Conservation (phyloP, 2,113 vertebrate species). For the Nothocercus nigrocapillus region DNA sequence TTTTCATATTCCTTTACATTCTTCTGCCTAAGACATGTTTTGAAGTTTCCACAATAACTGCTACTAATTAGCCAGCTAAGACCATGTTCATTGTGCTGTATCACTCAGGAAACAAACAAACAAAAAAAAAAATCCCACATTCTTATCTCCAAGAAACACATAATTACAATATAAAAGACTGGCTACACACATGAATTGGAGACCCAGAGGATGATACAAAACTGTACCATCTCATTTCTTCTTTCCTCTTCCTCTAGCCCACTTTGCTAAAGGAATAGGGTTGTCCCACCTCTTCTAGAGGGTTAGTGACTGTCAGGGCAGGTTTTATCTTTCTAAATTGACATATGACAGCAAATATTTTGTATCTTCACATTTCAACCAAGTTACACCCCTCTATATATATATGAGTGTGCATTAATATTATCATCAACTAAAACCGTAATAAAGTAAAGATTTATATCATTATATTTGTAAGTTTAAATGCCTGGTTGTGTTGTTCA, state of each 20-base stretch:
- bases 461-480: neutral
- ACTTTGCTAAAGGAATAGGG: neutral
- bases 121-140: neutral
- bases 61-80: neutral
- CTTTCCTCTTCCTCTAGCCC: neutral
- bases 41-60: neutral
- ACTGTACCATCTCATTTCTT: neutral
- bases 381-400: neutral
- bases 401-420: neutral
- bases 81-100: neutral
- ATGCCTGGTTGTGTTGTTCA: neutral
- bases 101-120: neutral
- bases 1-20: neutral
- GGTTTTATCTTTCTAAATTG: neutral
- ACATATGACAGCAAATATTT: neutral
- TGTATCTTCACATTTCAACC: neutral
- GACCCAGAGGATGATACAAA: neutral
- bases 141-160: neutral
- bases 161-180: neutral
- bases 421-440: neutral
- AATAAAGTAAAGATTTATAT: neutral
- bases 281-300: neutral
- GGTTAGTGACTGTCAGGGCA: neutral
- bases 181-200: neutral
- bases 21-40: neutral